Conservation (phyloP, 2,888 invertebrate species). For the Kuschelorhynchus macadamiae region DNA sequence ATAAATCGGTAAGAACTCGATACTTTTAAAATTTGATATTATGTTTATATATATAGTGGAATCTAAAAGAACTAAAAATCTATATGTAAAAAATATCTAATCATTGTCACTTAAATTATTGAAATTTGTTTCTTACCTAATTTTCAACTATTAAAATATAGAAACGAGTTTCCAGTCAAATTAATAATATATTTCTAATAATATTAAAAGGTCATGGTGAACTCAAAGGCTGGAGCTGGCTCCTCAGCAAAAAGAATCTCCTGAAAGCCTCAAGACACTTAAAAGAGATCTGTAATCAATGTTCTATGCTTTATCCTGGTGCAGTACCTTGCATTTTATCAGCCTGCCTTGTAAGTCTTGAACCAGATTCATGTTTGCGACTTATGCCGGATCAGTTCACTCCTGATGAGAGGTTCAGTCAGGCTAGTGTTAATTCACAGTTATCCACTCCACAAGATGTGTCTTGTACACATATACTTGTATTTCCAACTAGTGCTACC, state of each 20-base stretch:
- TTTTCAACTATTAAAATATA: too few species aligned
- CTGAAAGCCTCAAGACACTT: conserved; percentile 88
- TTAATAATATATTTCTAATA: too few species aligned
- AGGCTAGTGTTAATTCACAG: conserved; percentile 89
- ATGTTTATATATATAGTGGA: too few species aligned
- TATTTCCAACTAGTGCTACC: conserved; percentile 97
- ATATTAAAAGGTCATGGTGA: conserved; percentile 92
- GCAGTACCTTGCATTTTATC: conserved; percentile 94
- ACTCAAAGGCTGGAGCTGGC: conserved; percentile 95
- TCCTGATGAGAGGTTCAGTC: conserved; percentile 90
- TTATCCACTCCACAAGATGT: conserved; percentile 97
- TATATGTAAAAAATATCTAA: too few species aligned
- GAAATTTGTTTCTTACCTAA: too few species aligned
- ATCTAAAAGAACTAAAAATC: too few species aligned
- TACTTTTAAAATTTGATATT: too few species aligned
- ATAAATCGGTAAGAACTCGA: too few species aligned
- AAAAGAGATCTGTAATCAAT: conserved; percentile 92
- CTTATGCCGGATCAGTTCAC: conserved; percentile 96
- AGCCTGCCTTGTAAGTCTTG: conserved; percentile 92
- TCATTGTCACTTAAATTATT: too few species aligned
- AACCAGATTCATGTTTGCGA: conserved; percentile 77
- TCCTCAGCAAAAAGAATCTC: conserved; percentile 92
- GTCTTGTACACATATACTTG: conserved; percentile 97
- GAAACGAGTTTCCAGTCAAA: too few species aligned
- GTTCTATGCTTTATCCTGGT: conserved; percentile 84